Evolutionary conservation across 2,888 invertebrate genomes (phyloP), one percentile per base, ranked within the genome.

Genomic region (Ceraclea dissimilis): DNA sequence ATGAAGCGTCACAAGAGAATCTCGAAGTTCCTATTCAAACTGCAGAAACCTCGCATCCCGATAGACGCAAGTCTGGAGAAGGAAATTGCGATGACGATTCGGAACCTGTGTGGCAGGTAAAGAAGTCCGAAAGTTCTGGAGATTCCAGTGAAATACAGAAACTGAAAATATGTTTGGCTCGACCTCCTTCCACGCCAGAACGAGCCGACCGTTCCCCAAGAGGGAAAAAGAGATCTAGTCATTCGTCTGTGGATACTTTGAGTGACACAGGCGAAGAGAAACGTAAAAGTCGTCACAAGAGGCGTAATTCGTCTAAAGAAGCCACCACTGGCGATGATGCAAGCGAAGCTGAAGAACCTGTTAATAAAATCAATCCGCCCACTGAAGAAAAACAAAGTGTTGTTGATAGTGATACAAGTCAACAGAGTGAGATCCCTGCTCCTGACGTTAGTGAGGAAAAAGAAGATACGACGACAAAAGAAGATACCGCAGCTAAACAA

Each of bases 111-210:
- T 79, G 79, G 80, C 79, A 74, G 52, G 79, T 80, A 2, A 79
- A 78, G 66, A 67, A 79, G 10, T 67, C 78, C 13, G 75, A 76
- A 52, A 67, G 71, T 59, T 67, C 79, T 48, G 72, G 73, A 10
- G 76, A 76, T 58, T 66, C 66, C 5, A 83, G 83, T 10, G 82
- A 83, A 67, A 82, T 83, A 64, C 79, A 83, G 64, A 84, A 83
- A 67, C 66, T 84, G 22, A 84, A 84, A 67, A 76, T 84, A 63
- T 84, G 82, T 65, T 69, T 84, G 61, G 80, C 82, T 54, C 76
- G 83, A 21, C 80, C 80, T 1, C 72, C 79, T 0, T 74, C 76
- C 11, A 79, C 79, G 10, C 78, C 79, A 1, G 80, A 80, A 65
- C 69, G 76, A 62, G 71, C 67, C 1, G 79, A 78, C 57, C 74